phyloP scores from a whole-genome alignment of 1,140 invertebrate genomes.

The Odontomachus brunneus region DNA sequence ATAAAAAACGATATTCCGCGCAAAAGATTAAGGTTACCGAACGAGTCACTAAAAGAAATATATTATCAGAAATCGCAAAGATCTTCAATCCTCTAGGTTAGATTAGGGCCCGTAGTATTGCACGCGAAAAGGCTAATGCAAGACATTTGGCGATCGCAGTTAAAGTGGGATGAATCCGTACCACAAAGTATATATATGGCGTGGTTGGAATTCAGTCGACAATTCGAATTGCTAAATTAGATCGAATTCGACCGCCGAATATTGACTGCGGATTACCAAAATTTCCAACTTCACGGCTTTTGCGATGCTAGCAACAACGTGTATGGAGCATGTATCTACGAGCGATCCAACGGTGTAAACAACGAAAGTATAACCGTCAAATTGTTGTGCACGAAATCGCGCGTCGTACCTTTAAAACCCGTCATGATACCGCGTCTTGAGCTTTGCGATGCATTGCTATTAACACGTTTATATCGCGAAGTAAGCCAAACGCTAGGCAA shows the following conservation, averaged over 20 bases:
- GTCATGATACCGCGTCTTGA: not conserved
- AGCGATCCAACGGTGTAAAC: conserved; percentile 44
- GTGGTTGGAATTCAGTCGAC: conserved; percentile 33
- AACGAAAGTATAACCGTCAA: not conserved
- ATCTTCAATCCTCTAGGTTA: conserved; percentile 42
- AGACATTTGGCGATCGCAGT: conserved; percentile 10
- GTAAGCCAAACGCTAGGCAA: no score
- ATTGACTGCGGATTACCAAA: not conserved
- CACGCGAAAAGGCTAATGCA: conserved; percentile 43
- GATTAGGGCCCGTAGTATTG: conserved; percentile 15
- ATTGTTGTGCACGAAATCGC: conserved; percentile 5
- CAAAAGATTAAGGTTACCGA: not conserved
- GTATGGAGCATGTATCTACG: conserved; percentile 56
- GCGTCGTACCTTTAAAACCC: conserved; percentile 2
- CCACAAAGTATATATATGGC: not conserved
- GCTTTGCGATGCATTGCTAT: not conserved
- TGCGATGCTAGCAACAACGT: conserved; percentile 49
- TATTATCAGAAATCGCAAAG: conserved; percentile 25
- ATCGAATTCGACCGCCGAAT: conserved; percentile 22
- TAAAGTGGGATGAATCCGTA: conserved; percentile 51
- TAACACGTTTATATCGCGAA: not conserved
- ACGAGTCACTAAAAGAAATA: conserved; percentile 28
- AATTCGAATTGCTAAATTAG: conserved; percentile 26
- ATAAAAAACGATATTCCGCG: not conserved
- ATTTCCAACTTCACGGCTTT: conserved; percentile 60